Evolutionary conservation across 2,113 vertebrate species (phyloP), one percentile per base, ranked within the genome.

Genomic region (Mormoops blainvillei): DNA sequence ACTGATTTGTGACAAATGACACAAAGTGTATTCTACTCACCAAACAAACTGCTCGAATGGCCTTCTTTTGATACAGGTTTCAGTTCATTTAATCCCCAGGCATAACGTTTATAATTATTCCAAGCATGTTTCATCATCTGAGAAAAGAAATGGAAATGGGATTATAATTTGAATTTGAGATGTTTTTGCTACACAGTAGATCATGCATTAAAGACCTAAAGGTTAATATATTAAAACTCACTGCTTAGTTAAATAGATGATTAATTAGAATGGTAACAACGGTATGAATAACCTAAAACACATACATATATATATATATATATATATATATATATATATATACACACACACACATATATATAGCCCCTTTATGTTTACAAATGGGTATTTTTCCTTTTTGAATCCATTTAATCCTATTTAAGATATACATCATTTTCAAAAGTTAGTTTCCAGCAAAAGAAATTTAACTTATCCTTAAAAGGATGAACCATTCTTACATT

Each of bases 71-170:
- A 99, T 98, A 99, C 97, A 14, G 99, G 99, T 96, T 99, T 98
- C 97, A 99, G 99, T 98, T 99, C 99, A 97, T 99, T 99, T 98
- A 99, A 99, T 98, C 99, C 99, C 99, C 99, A 99, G 83, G 99
- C 99, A 54, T 99, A 99, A 97, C 87, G 99, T 97, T 99, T 99
- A 98, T 99, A 99, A 99, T 99, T 99, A 98, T 99, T 99, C 99
- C 99, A 99, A 91, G 99, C 99, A 98, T 99, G 99, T 98, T 99
- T 99, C 99, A 99, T 99, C 99, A 99, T 99, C 99, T 99, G 99
- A 94, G 73, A 93, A 97, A 94, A 97, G 91, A 98, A 97, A 98
- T 4, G 36, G 97, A 98, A 98, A 95, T 2, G 71, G 96, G 94
- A 98, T 98, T 98, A 97, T 82, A 94, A 96, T 95, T 97, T 87